These are phyloP conservation scores for Chymomyza caudatula DNA, from an alignment of 2,888 invertebrate genomes.

Conservation along the genomic window DNA sequence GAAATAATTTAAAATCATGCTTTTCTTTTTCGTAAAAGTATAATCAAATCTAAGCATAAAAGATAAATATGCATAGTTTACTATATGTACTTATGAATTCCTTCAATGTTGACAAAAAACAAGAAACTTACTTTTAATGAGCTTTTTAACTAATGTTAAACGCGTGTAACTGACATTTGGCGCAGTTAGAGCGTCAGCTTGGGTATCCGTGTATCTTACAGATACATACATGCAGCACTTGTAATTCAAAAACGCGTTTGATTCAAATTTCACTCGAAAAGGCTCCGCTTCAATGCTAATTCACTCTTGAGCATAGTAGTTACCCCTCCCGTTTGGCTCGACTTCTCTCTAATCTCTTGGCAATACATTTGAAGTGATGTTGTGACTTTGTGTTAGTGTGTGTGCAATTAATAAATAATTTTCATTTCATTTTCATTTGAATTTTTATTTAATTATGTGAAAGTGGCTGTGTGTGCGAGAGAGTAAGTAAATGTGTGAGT, in stretches of 20 bases:
- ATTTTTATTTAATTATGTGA: slow-evolving; percentile 68
- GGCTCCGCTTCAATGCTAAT: neutral
- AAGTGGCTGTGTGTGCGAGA: slow-evolving; percentile 44
- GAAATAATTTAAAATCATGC: too few relatives aligned
- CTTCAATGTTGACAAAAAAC: too few relatives aligned
- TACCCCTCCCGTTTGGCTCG: neutral
- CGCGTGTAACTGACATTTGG: slow-evolving; percentile 49
- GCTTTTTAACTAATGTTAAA: slow-evolving; percentile 40
- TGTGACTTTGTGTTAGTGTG: slow-evolving; percentile 23
- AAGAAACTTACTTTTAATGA: slow-evolving; percentile 58
- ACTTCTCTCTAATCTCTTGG: neutral
- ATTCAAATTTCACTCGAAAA: slow-evolving; percentile 28
- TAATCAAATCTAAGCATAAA: too few relatives aligned
- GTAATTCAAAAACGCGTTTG: slow-evolving; percentile 46
- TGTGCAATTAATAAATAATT: slow-evolving; percentile 65
- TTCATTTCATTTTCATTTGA: slow-evolving; percentile 68
- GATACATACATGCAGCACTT: slow-evolving; percentile 40
- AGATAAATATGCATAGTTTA: too few relatives aligned
- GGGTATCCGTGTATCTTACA: slow-evolving; percentile 37
- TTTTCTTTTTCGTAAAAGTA: too few relatives aligned
- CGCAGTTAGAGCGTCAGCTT: neutral
- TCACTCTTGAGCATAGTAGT: neutral
- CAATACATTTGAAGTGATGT: slow-evolving; percentile 19
- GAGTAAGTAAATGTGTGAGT: neutral
- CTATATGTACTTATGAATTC: too few relatives aligned